Evolutionary conservation across 2,888 invertebrate species (phyloP).

Genomic region (Strigamia transsilvanica): DNA sequence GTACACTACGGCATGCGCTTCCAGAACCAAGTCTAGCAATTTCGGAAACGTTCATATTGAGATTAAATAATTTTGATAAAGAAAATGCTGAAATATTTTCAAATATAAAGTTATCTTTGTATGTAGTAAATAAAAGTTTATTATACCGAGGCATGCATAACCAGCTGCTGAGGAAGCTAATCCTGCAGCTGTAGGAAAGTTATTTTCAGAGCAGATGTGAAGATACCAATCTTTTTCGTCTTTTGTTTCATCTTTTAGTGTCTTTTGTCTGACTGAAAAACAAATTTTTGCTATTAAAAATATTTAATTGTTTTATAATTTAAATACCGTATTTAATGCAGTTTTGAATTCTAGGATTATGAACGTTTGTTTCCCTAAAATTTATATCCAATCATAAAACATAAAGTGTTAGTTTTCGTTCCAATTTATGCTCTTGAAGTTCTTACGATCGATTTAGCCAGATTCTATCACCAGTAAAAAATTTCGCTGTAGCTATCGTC

Average conservation of each 20-base stretch:
- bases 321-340: conserved; percentile 76
- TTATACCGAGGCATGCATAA: conserved; percentile 85
- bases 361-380: conserved; percentile 75
- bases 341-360: conserved; percentile 76
- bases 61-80: conserved; percentile 76
- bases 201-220: conserved; percentile 88
- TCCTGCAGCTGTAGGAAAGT: conserved; percentile 98
- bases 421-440: neutral
- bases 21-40: conserved; percentile 79
- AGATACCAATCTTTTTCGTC: conserved; percentile 73
- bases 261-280: conserved; percentile 67
- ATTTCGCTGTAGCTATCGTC: conserved; percentile 77
- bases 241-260: conserved; percentile 60
- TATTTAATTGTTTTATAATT: neutral
- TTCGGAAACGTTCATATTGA: conserved; percentile 76
- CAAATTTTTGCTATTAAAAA: conserved; percentile 55
- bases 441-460: conserved; percentile 85
- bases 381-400: neutral
- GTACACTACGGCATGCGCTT: conserved; percentile 93
- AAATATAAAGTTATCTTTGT: neutral
- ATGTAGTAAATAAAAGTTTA: neutral
- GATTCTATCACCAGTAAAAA: conserved; percentile 78
- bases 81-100: conserved; percentile 71
- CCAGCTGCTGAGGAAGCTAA: conserved; percentile 98
- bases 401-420: neutral